Base-by-base conservation (phyloP, 2,888 invertebrate species). In the Colletes collaris region DNA sequence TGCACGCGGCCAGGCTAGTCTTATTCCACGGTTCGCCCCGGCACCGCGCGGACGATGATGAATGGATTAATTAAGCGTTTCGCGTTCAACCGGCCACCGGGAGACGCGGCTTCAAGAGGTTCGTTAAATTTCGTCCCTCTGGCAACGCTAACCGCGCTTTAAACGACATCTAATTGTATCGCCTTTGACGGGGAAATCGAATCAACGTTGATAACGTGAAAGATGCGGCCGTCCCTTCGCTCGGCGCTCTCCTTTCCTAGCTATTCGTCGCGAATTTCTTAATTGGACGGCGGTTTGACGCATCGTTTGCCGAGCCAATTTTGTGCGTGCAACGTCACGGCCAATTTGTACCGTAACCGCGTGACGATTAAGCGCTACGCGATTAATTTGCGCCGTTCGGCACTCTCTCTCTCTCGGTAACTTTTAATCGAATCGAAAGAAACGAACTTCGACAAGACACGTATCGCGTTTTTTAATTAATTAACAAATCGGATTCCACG, bases 11-110 rank as follows among this genome's bases (percentile, higher is more conserved):
- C 64, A 7, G 4, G 76, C 63, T 72, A 86, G 84, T 80, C 82
- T 86, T 86, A 86, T 86, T 86, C 68, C 84, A 84, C 59, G 79
- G 78, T 70, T 40, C 68, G 68, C 56, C 76, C 76, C 70, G 71
- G 56, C 75, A 62, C 74, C 65, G 62, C 35, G 63, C 55, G 81
- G 74, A 70, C 81, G 80, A 82, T 77, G 87, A 86, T 83, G 87
- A 85, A 85, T 85, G 78, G 76, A 74, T 85, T 87, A 87, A 87
- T 87, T 87, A 85, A 87, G 78, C 86, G 79, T 87, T 80, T 84
- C 83, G 55, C 79, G 67, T 69, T 74, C 74, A 63, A 56, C 44
- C 69, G 76, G 69, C 71, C 72, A 75, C 60, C 49, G 52, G 40
- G 63, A 72, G 55, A n/a, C 55, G 66, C 53, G 49, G 49, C 65